Conservation (phyloP, 2,797 vertebrate species). For the Hoplostethus atlanticus region DNA sequence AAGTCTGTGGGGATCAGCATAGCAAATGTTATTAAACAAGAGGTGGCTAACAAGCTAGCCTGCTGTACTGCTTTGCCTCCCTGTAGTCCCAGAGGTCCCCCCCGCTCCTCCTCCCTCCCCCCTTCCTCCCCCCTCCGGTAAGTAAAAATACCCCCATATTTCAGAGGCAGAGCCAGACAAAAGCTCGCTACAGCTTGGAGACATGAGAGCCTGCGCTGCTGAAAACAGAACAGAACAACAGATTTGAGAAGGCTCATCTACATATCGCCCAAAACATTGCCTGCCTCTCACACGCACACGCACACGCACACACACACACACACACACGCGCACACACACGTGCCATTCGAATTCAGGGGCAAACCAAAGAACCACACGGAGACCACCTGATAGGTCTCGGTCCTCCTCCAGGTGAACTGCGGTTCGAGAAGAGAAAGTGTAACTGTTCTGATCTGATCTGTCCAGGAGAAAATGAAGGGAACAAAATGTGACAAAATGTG, state of each 20-base stretch:
- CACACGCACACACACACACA: conserved; percentile 1
- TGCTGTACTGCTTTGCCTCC: conserved; percentile 2
- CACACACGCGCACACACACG: background rate
- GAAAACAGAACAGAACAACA: conserved; percentile 26
- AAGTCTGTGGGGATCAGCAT: conserved; percentile 12
- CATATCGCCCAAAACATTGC: background rate
- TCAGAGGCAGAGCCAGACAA: conserved; percentile 14
- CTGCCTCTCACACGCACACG: background rate
- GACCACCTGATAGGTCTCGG: too few species aligned
- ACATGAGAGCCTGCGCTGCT: conserved; percentile 1
- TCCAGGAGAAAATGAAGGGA: background rate
- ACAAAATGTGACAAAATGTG: background rate
- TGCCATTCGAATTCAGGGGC: too few species aligned
- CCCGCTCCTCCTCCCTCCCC: background rate
- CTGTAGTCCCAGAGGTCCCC: background rate
- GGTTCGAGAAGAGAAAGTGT: background rate
- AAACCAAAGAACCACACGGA: too few species aligned
- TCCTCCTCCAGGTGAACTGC: too few species aligned
- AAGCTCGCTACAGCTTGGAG: conserved; percentile 21
- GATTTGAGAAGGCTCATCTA: conserved; percentile 27
- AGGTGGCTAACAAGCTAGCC: conserved; percentile 10
- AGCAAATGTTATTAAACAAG: conserved; percentile 6
- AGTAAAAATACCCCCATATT: conserved; percentile 20
- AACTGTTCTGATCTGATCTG: background rate
- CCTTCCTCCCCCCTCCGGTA: background rate